phyloP scores from a whole-genome alignment of 2,888 invertebrate genomes.

The Eupeodes latifasciatus region DNA sequence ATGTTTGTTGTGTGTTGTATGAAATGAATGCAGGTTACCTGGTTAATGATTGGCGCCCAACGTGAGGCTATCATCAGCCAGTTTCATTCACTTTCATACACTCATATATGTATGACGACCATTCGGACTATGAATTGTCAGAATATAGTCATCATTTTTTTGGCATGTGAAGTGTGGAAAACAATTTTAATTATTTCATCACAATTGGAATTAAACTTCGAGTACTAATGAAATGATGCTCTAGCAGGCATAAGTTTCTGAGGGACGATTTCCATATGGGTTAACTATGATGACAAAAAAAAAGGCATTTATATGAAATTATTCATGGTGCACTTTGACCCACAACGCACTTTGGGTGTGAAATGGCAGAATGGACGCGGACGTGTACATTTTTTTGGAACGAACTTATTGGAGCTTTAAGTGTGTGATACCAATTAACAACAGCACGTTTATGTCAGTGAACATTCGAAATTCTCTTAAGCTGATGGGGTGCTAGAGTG shows the following conservation, averaged over 20 bases:
- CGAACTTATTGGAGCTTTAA: conserved; percentile 59
- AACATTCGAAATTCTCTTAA: conserved; percentile 43
- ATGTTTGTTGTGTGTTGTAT: conserved; percentile 46
- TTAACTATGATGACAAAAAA: not conserved
- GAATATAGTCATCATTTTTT: conserved; percentile 5
- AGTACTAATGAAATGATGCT: conserved; percentile 71
- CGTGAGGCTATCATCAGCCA: conserved; percentile 1
- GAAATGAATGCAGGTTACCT: conserved; percentile 46
- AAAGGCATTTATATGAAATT: conserved; percentile 27
- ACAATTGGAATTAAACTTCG: conserved; percentile 71
- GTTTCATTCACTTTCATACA: not conserved
- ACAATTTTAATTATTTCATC: conserved; percentile 73
- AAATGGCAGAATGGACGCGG: not conserved
- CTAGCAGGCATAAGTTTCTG: conserved; percentile 12
- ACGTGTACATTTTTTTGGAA: not conserved
- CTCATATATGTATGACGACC: not conserved
- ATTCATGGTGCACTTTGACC: conserved; percentile 63
- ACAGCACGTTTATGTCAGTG: conserved; percentile 56
- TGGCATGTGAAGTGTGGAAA: conserved; percentile 49
- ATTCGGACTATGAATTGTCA: conserved; percentile 46
- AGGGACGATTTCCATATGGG: conserved; percentile 26
- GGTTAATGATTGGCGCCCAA: conserved; percentile 57
- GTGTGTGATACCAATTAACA: conserved; percentile 72
- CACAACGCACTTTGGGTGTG: not conserved
- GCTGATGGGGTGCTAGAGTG: conserved; percentile 6